Evolutionary conservation across 2,888 invertebrate genomes (phyloP).

Genomic region (Cybosia mesomella): DNA sequence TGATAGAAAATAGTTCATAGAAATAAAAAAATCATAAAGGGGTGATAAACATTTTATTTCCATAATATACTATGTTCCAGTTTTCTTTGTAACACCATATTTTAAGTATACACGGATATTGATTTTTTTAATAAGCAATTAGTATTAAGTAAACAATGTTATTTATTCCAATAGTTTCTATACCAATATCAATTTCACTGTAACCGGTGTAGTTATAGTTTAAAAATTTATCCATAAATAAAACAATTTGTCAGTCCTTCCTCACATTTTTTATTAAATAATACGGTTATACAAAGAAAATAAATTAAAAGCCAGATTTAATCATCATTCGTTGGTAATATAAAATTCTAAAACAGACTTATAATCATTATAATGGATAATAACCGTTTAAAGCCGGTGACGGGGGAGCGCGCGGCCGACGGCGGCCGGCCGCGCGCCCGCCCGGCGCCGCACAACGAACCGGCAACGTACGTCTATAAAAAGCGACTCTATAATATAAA

Average conservation of each 20-base stretch:
- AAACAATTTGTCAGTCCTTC: conserved; percentile 84
- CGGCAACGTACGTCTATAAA: conserved; percentile 78
- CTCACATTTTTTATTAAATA: conserved; percentile 84
- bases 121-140: conserved; percentile 64
- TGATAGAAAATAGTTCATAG: conserved; percentile 52
- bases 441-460: conserved; percentile 55
- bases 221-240: conserved; percentile 74
- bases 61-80: conserved; percentile 84
- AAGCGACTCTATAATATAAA: conserved; percentile 86
- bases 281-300: conserved; percentile 86
- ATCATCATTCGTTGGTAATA: conserved; percentile 86
- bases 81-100: conserved; percentile 86
- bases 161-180: conserved; percentile 56
- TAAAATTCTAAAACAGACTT: conserved; percentile 87
- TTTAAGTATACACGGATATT: conserved; percentile 80
- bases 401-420: conserved; percentile 41
- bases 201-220: conserved; percentile 54
- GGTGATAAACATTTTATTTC: conserved; percentile 85
- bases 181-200: conserved; percentile 60
- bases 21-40: conserved; percentile 63
- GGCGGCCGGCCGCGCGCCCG: conserved; percentile 33
- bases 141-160: conserved; percentile 78
- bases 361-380: conserved; percentile 79
- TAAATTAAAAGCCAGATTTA: conserved; percentile 86
- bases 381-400: conserved; percentile 61